Percentiles rank a stretch among this genome's conserved stretches.
Conservation (phyloP, 2,888 invertebrate species). For the Copidosoma aretas region DNA sequence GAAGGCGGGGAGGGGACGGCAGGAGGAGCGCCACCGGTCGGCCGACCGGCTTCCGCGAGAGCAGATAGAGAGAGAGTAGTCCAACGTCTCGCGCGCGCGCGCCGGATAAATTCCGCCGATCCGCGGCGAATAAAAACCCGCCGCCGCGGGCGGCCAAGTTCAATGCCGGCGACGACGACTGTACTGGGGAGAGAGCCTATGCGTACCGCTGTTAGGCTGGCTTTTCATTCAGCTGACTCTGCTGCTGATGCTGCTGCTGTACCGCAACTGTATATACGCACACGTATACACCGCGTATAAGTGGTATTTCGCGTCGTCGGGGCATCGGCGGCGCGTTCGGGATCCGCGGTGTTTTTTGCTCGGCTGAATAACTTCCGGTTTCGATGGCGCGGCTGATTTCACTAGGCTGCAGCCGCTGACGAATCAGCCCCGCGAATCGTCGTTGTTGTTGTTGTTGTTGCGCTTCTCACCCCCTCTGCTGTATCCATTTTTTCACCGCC, state of each 20-base stretch:
- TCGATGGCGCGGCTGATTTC: conserved; percentile 8
- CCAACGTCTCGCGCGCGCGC: neutral
- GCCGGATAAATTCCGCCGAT: conserved; percentile 35
- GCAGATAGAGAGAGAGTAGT: neutral
- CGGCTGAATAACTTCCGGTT: conserved; percentile 16
- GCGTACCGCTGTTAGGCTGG: conserved; percentile 24
- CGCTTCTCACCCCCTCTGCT: neutral
- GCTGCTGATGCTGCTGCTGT: neutral
- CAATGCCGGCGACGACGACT: conserved; percentile 44
- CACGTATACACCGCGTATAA: neutral
- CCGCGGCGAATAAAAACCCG: conserved; percentile 35
- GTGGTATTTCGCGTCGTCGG: conserved; percentile 4
- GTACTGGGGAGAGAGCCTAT: neutral
- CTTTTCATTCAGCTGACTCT: conserved; percentile 21
- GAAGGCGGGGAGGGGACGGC: neutral
- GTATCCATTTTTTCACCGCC: neutral
- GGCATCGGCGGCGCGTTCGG: conserved; percentile 1
- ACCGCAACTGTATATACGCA: too few relatives aligned
- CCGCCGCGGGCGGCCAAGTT: conserved; percentile 51
- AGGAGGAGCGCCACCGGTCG: neutral
- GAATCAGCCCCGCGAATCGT: conserved; percentile 3
- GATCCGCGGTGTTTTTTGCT: conserved; percentile 19
- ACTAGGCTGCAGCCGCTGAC: neutral
- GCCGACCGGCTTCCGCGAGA: neutral
- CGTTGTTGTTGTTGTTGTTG: conserved; percentile 6